phyloP scores from a whole-genome alignment of 2,888 invertebrate genomes.

The Hipparchia sbordonii region DNA sequence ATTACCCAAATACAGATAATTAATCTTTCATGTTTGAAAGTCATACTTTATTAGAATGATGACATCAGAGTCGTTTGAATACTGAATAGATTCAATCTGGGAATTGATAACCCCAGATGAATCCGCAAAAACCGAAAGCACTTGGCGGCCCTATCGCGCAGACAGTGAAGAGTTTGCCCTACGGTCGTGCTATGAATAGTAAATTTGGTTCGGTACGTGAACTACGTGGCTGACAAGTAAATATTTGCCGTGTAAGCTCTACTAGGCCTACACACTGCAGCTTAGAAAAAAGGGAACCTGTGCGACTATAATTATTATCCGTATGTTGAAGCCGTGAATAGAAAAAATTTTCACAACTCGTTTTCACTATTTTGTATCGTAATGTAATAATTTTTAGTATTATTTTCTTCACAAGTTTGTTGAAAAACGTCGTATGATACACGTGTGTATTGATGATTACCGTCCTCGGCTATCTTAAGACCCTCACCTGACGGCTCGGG shows the following conservation, averaged over 20 bases:
- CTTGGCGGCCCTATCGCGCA: slow-evolving; percentile 42
- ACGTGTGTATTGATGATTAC: too few relatives aligned
- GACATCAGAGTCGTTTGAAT: too few relatives aligned
- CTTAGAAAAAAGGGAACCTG: background rate
- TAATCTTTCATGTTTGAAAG: background rate
- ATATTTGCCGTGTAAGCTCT: slow-evolving; percentile 23
- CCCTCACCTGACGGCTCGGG: too few relatives aligned
- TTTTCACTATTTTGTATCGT: background rate
- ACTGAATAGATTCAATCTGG: slow-evolving; percentile 46
- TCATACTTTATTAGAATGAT: too few relatives aligned
- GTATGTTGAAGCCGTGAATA: background rate
- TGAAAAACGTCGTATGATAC: too few relatives aligned
- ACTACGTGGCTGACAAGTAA: slow-evolving; percentile 37
- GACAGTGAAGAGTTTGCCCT: slow-evolving; percentile 45
- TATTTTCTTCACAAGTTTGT: too few relatives aligned
- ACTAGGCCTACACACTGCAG: slow-evolving; percentile 6
- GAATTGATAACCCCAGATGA: slow-evolving; percentile 50
- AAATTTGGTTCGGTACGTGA: slow-evolving; percentile 41
- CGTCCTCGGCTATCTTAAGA: too few relatives aligned
- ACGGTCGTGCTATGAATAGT: slow-evolving; percentile 49
- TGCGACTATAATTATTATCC: background rate
- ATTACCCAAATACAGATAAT: background rate
- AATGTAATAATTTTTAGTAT: too few relatives aligned
- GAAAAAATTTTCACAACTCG: too few relatives aligned
- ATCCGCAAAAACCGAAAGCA: slow-evolving; percentile 54